Evolutionary conservation across 1,140 invertebrate genomes (phyloP), one percentile per base, ranked within the genome.

Genomic region (Plectrocnemia conspersa): DNA sequence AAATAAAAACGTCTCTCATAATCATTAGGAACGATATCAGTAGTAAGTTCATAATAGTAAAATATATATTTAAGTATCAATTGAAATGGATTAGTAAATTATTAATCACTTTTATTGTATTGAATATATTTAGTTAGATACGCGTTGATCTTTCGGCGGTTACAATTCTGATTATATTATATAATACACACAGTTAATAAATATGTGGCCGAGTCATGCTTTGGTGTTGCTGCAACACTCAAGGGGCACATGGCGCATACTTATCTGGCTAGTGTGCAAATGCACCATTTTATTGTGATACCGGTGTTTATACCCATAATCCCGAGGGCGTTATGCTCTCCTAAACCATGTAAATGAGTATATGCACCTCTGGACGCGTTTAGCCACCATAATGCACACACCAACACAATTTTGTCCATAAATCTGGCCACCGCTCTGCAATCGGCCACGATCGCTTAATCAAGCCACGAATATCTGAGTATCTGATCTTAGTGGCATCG

Each of bases 261-360:
- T n/a, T 29, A 29, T 29, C 7, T n/a, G 6, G 27, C 27, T 29
- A 7, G n/a, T n/a, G n/a, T n/a, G 6, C 27, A 29, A 7, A 16
- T 7, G 35, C 5, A 10, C 35, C 35, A 15, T 45, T 45, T 45
- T 45, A 45, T 45, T 45, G 42, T 45, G 42, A 24, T 24, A 45
- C 42, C 10, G 21, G 22, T 45, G 23, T 45, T 45, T 45, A 22
- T 45, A 11, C 18, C 42, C 21, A 22, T 45, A 45, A 38, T 38
- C 35, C 35, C 35, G 7, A 2, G 42, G 27, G 21, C n/a, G 19
- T 24, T 25, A 24, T 22, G 42, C 19, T 15, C 40, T 27, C 16
- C 42, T 45, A 24, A 45, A 24, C 42, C 42, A 45, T 45, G 42
- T 22, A 45, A 45, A 45, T 45, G 42, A 24, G 21, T 22, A 21